Percentiles rank a stretch among this genome's conserved stretches.
Conservation (phyloP, 1,140 invertebrate genomes). For the Pogonomyrmex barbatus region DNA sequence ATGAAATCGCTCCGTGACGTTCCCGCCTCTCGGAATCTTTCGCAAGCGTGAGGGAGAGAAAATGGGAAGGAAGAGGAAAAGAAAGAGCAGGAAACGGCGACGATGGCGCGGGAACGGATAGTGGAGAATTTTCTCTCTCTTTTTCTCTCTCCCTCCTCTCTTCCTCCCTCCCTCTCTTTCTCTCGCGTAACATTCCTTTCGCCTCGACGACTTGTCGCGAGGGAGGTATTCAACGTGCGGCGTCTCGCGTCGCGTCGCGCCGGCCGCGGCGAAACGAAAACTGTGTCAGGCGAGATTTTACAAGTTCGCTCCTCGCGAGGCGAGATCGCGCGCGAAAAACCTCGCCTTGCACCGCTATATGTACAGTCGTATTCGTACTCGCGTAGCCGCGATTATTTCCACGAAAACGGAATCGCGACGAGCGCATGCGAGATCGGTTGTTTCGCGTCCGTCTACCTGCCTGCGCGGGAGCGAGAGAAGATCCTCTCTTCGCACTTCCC, state of each 20-base stretch:
- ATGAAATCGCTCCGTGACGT: not conserved
- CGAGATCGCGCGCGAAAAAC: slow-evolving; percentile 57
- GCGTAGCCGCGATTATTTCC: slow-evolving; percentile 21
- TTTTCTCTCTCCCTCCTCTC: not conserved
- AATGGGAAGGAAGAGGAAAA: not conserved
- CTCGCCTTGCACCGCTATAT: slow-evolving; percentile 31
- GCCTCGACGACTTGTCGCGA: slow-evolving; percentile 67
- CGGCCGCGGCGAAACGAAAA: slow-evolving; percentile 70
- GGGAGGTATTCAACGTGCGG: slow-evolving; percentile 31
- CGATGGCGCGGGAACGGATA: not conserved
- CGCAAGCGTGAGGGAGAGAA: not conserved
- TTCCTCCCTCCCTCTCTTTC: not conserved
- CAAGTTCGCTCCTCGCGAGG: slow-evolving; percentile 50
- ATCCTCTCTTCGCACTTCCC: slow-evolving; percentile 7
- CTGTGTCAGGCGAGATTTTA: slow-evolving; percentile 80
- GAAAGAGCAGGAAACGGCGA: not conserved
- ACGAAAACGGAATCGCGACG: slow-evolving; percentile 12
- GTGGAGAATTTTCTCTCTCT: slow-evolving; percentile 2
- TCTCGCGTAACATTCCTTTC: slow-evolving; percentile 80
- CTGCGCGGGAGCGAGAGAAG: not conserved
- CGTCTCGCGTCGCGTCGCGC: slow-evolving; percentile 32
- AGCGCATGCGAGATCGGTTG: not conserved
- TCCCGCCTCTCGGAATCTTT: slow-evolving; percentile 32
- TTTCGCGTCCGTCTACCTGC: slow-evolving; percentile 7
- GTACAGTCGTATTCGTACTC: slow-evolving; percentile 35